Evolutionary conservation across 2,888 invertebrate species (phyloP), one percentile per base, ranked within the genome.

Genomic region (Sminthurides aquaticus): DNA sequence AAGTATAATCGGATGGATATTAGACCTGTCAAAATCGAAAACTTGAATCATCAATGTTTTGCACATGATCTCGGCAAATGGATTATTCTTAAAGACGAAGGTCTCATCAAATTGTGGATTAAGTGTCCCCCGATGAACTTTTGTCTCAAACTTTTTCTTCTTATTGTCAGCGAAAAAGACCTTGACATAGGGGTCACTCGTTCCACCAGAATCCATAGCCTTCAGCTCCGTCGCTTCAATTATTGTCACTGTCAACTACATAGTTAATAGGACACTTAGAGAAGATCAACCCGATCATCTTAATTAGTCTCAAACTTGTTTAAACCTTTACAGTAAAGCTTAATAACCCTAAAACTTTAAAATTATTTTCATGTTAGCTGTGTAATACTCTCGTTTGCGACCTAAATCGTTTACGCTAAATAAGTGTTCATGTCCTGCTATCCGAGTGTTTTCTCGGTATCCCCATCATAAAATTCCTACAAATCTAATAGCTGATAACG

Each of bases 121-220:
- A 26, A 74, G 58, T 20, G 71, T 72, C 55, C 71, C 70, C 29
- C 74, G 69, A 63, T 74, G 74, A 57, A 72, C 74, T 62, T 74
- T 74, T 48, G 74, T 74, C 57, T 74, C 74, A 69, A 74, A 74
- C 64, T 74, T 74, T 66, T 73, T 71, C 67, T 73, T 73, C 63
- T 73, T 73, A 65, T 73, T 71, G 59, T 67, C 67, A 57, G 70
- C 69, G 56, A 73, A 69, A 58, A 69, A 73, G 25, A 73, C 71
- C 62, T 73, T 73, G 60, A 66, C 66, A 61, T 74, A 74, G 18
- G 74, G 74, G 66, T 74, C 74, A 29, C 67, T 67, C 5, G 74
- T 74, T 22, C 74, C 74, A 29, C 74, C 74, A 48, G 67, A 67
- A 67, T 74, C 74, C 72, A 74, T 70, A n/a, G 74, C 74, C 60